These are phyloP conservation scores for Sarcophaga rosellei DNA, from an alignment of 2,888 invertebrate species.

Conservation along the genomic window DNA sequence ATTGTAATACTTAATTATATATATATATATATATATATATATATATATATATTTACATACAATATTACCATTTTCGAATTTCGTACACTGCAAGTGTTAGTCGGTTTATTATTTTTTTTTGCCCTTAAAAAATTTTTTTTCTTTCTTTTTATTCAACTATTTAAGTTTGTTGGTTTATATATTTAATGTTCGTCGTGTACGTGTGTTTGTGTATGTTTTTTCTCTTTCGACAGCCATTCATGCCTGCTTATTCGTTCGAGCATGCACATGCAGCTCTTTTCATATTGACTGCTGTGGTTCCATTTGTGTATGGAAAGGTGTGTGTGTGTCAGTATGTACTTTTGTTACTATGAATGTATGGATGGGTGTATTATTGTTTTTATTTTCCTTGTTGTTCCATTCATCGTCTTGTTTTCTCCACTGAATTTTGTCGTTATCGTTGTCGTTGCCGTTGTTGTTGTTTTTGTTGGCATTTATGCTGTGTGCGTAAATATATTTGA, in stretches of 20 bases:
- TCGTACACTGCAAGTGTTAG: neutral
- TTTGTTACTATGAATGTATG: neutral
- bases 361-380: constrained; percentile 14
- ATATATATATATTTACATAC: too few species aligned
- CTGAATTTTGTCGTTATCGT: constrained; percentile 22
- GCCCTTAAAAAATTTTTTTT: neutral
- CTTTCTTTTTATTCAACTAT: neutral
- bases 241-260: constrained; percentile 58
- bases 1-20: neutral
- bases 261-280: constrained; percentile 37
- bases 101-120: neutral
- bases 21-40: neutral
- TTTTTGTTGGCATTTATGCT: neutral
- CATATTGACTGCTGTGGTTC: constrained; percentile 19
- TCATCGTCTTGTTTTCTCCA: constrained; percentile 51
- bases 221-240: constrained; percentile 50
- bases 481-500: neutral
- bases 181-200: neutral
- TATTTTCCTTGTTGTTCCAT: constrained; percentile 37
- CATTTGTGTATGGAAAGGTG: constrained; percentile 1
- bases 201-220: constrained; percentile 1
- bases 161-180: constrained; percentile 17
- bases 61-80: neutral
- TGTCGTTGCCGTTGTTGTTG: constrained; percentile 6
- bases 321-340: neutral